Evolutionary conservation across 2,888 invertebrate species (phyloP).

Genomic region (Mamestra brassicae): DNA sequence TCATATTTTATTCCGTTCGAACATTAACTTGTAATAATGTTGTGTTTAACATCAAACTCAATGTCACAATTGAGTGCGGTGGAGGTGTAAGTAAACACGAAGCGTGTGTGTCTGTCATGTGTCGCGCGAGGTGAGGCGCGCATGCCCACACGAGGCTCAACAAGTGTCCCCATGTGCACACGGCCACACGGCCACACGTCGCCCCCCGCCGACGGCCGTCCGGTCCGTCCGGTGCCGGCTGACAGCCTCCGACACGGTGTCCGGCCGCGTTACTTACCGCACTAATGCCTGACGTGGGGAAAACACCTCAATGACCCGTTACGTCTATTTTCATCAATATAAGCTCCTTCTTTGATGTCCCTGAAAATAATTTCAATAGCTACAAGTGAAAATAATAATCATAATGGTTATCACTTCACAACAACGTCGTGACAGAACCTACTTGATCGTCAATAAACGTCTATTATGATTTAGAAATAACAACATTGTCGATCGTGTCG

Average conservation of each 20-base stretch:
- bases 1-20: conserved; percentile 15
- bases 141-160: conserved; percentile 84
- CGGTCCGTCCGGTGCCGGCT: conserved; percentile 10
- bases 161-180: conserved; percentile 88
- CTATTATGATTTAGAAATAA: conserved; percentile 26
- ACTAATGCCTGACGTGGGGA: conserved; percentile 54
- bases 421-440: not conserved
- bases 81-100: conserved; percentile 46
- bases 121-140: conserved; percentile 70
- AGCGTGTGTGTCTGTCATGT: conserved; percentile 57
- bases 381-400: conserved; percentile 28
- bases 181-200: conserved; percentile 65
- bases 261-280: conserved; percentile 68
- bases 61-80: conserved; percentile 34
- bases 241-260: conserved; percentile 63
- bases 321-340: conserved; percentile 35
- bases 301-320: conserved; percentile 47
- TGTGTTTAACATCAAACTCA: conserved; percentile 34
- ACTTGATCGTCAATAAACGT: conserved; percentile 22
- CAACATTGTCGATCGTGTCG: conserved; percentile 21
- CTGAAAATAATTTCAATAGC: conserved; percentile 34
- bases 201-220: conserved; percentile 42
- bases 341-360: conserved; percentile 33
- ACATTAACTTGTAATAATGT: conserved; percentile 23
- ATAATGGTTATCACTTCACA: conserved; percentile 15